A percentile compares a stretch with the other conserved stretches of the same genome.
Conservation (phyloP, 2,113 vertebrate species). For the Hyperopisus bebe region DNA sequence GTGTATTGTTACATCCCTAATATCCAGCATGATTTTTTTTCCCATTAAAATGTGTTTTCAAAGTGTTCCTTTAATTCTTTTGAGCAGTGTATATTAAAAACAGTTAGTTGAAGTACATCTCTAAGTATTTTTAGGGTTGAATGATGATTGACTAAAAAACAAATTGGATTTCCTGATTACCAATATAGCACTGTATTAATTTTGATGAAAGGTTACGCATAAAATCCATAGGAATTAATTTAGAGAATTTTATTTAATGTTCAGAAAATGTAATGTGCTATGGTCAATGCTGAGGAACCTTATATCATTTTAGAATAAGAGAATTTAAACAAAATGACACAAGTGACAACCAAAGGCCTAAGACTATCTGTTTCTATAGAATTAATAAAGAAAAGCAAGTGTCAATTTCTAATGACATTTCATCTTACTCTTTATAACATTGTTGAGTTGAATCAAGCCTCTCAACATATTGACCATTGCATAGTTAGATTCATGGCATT, state of each 20-base stretch:
- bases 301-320: background rate
- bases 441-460: slow-evolving; percentile 2
- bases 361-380: background rate
- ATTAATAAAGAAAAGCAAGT: background rate
- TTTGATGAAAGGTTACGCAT: background rate
- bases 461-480: background rate
- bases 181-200: background rate
- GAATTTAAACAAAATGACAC: background rate
- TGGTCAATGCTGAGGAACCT: background rate
- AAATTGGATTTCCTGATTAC: background rate
- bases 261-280: background rate
- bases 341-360: background rate
- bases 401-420: background rate
- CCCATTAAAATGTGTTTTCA: too few relatives aligned
- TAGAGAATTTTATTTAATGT: background rate
- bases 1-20: too few relatives aligned
- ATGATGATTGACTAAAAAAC: background rate
- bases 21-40: too few relatives aligned
- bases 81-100: background rate
- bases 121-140: background rate
- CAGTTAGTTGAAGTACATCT: background rate
- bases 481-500: background rate
- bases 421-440: background rate
- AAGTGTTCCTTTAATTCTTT: too few relatives aligned
- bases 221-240: background rate